A percentile compares a stretch with the other conserved stretches of the same genome.
Evolutionary conservation across 2,888 invertebrate species (phyloP).

Genomic region (Nemoura dubitans): DNA sequence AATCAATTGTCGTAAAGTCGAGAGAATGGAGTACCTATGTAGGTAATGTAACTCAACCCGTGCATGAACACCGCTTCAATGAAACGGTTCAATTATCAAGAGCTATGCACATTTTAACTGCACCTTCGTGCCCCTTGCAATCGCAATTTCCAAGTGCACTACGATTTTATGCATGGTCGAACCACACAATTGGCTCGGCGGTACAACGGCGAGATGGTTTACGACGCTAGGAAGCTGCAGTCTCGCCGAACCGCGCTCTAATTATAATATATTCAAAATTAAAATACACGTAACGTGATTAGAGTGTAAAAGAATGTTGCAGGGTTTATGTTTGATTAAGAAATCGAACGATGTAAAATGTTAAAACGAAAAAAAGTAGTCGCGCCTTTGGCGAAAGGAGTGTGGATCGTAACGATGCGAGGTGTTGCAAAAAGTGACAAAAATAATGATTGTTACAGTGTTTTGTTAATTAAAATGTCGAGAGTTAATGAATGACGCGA

Average conservation of each 20-base stretch:
- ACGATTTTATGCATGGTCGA: not conserved
- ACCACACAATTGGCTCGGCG: not conserved
- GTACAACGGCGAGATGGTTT: not conserved
- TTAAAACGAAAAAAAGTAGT: slow-evolving; percentile 16
- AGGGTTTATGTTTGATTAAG: slow-evolving; percentile 31
- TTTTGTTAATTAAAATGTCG: slow-evolving; percentile 33
- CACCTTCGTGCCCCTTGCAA: not conserved
- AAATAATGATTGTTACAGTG: slow-evolving; percentile 32
- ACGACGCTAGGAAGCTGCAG: not conserved
- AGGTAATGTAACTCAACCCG: not conserved
- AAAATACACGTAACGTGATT: slow-evolving; percentile 22
- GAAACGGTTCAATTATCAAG: not conserved
- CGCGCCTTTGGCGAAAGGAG: slow-evolving; percentile 30
- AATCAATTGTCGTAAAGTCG: not conserved
- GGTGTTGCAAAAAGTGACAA: slow-evolving; percentile 29
- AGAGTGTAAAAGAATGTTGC: slow-evolving; percentile 23
- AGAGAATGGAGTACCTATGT: not conserved
- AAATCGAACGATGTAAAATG: slow-evolving; percentile 31
- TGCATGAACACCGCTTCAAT: not conserved
- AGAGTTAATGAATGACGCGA: not conserved
- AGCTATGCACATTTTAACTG: not conserved
- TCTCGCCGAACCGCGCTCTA: not conserved
- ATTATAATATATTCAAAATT: slow-evolving; percentile 29
- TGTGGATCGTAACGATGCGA: not conserved
- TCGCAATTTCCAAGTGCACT: not conserved